These are phyloP conservation scores for Nyleta sp. DNA, from an alignment of 2,888 invertebrate species.

Conservation along the genomic window DNA sequence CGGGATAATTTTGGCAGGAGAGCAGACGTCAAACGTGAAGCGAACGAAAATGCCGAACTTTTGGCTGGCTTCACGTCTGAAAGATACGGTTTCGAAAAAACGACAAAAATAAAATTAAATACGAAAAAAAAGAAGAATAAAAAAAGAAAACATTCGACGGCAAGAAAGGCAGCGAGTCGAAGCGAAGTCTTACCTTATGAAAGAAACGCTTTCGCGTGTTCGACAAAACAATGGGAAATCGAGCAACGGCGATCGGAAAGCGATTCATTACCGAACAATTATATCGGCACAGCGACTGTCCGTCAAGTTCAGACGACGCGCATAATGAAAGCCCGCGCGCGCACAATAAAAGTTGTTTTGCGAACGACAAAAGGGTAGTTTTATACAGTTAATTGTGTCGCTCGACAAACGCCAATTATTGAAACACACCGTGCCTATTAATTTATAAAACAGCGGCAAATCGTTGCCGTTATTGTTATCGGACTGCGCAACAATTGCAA, in stretches of 20 bases:
- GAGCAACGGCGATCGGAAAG: constrained; percentile 9
- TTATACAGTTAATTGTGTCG: constrained; percentile 29
- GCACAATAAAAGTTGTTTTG: constrained; percentile 25
- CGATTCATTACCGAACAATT: constrained; percentile 13
- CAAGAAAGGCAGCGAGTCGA: too few relatives aligned
- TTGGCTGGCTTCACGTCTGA: too few relatives aligned
- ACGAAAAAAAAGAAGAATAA: too few relatives aligned
- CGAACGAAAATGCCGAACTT: too few relatives aligned
- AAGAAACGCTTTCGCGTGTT: too few relatives aligned
- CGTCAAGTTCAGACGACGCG: constrained; percentile 18
- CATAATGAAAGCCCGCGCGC: constrained; percentile 6
- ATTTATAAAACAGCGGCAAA: constrained; percentile 25
- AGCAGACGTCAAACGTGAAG: too few relatives aligned
- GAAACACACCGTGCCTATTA: constrained; percentile 4
- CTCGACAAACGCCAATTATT: constrained; percentile 16
- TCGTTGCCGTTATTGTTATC: constrained; percentile 8
- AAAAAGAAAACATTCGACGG: too few relatives aligned
- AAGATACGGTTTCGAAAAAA: too few relatives aligned
- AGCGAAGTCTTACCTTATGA: too few relatives aligned
- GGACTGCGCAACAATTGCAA: constrained; percentile 52
- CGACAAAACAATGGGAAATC: constrained; percentile 17
- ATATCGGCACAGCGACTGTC: constrained; percentile 11
- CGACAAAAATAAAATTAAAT: too few relatives aligned
- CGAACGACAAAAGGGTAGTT: constrained; percentile 28
- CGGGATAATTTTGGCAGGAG: too few relatives aligned